phyloP scores from a whole-genome alignment of 2,797 vertebrate species.

The Orestias chungarensis region DNA sequence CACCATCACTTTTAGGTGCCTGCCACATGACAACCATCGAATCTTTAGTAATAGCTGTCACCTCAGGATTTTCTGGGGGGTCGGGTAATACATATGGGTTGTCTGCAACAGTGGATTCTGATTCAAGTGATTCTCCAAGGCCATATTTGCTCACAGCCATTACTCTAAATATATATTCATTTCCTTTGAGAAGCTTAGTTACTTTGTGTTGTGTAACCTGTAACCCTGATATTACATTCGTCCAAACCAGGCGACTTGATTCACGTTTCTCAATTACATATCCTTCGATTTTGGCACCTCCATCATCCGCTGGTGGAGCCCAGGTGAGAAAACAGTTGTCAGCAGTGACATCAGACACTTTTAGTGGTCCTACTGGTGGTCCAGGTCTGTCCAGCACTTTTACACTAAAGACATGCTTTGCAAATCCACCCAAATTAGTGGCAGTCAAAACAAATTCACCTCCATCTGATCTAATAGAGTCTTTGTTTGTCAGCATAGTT shows the following conservation, averaged over 20 bases:
- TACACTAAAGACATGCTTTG: conserved; percentile 95
- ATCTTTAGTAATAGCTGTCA: conserved; percentile 93
- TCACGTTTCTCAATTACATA: conserved; percentile 97
- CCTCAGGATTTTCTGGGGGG: conserved; percentile 91
- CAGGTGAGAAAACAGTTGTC: conserved; percentile 93
- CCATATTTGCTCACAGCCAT: conserved; percentile 99
- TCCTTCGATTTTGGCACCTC: conserved; percentile 93
- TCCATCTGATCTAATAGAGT: conserved; percentile 90
- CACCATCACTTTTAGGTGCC: conserved; percentile 91
- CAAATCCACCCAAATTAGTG: conserved; percentile 95
- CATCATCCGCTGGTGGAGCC: conserved; percentile 91
- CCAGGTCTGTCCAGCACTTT: conserved; percentile 97
- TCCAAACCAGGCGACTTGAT: conserved; percentile 97
- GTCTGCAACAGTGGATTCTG: conserved; percentile 88
- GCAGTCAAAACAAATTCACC: conserved; percentile 94
- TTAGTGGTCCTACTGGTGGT: conserved; percentile 90
- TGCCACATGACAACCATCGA: conserved; percentile 97
- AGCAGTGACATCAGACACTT: conserved; percentile 87
- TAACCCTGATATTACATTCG: conserved; percentile 87
- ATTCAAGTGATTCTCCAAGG: conserved; percentile 92
- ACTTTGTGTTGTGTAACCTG: conserved; percentile 89
- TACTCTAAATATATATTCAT: conserved; percentile 97
- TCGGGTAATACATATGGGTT: conserved; percentile 91
- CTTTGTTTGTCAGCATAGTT: conserved; percentile 90
- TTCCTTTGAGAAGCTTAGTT: conserved; percentile 94